These are phyloP conservation scores for Brachionus rubens DNA, from an alignment of 1,140 invertebrate species.

Conservation along the genomic window DNA sequence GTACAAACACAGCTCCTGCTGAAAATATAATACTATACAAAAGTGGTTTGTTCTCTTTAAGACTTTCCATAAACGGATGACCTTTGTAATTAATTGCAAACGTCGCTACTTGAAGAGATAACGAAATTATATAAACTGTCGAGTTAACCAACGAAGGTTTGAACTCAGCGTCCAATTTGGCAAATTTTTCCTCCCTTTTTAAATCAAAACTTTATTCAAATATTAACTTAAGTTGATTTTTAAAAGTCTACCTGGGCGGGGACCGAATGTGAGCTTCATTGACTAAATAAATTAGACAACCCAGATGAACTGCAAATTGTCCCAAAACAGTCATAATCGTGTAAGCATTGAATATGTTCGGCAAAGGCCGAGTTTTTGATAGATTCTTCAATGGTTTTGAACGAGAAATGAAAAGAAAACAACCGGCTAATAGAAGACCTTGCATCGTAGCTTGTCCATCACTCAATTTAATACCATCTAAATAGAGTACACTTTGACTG, in stretches of 20 bases:
- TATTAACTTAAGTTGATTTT: no score
- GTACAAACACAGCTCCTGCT: conserved; percentile 69
- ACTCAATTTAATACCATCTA: conserved; percentile 96
- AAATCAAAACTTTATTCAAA: no score
- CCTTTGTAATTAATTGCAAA: conserved; percentile 99
- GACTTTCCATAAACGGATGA: conserved; percentile 94
- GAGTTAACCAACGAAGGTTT: conserved; percentile 90
- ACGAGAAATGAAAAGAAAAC: conserved; percentile 91
- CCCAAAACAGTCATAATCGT: conserved; percentile 88
- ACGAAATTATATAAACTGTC: conserved; percentile 95
- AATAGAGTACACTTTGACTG: conserved; percentile 94
- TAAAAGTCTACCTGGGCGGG: conserved; percentile 40
- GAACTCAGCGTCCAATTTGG: conserved; percentile 80
- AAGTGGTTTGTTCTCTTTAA: conserved; percentile 83
- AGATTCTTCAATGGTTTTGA: conserved; percentile 83
- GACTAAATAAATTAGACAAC: conserved; percentile 83
- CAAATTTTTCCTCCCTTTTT: conserved; percentile 56
- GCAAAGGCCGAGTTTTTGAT: conserved; percentile 86
- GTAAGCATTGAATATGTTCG: conserved; percentile 98
- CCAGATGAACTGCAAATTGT: conserved; percentile 93
- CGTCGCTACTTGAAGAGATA: conserved; percentile 92
- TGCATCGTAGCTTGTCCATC: conserved; percentile 95
- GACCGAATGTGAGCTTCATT: conserved; percentile 52
- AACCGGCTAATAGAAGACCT: conserved; percentile 81
- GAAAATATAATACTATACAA: conserved; percentile 80